A percentile compares a stretch with the other conserved stretches of the same genome.
These are phyloP conservation scores for Selene dorsalis DNA, from an alignment of 2,797 vertebrate species.

Conservation along the genomic window DNA sequence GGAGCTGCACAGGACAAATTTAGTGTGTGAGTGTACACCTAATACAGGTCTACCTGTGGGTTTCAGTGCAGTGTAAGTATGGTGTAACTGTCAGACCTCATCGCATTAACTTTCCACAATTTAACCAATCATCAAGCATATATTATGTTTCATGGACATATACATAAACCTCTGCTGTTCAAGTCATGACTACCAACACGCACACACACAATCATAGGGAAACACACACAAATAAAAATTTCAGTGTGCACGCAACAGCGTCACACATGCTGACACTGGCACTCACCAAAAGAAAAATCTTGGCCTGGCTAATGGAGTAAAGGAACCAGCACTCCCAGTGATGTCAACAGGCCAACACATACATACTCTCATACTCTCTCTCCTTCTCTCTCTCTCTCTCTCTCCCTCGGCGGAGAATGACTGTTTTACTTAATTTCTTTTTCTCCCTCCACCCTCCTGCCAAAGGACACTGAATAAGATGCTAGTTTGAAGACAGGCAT, in stretches of 20 bases:
- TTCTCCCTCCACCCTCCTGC: slow-evolving; percentile 29
- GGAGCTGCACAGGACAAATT: neutral
- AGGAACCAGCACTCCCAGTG: slow-evolving; percentile 49
- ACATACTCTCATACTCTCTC: neutral
- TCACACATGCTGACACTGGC: slow-evolving; percentile 56
- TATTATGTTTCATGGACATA: slow-evolving; percentile 28
- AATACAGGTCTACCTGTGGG: slow-evolving; percentile 7
- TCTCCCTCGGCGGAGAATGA: slow-evolving; percentile 17
- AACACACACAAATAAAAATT: slow-evolving; percentile 43
- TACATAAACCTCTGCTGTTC: neutral
- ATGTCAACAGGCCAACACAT: slow-evolving; percentile 60
- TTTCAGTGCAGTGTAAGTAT: slow-evolving; percentile 14
- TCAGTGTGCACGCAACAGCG: slow-evolving; percentile 41
- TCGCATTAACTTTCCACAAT: slow-evolving; percentile 38
- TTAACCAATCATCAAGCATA: slow-evolving; percentile 42
- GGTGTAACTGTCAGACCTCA: slow-evolving; percentile 30
- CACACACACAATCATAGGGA: neutral
- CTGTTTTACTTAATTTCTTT: slow-evolving; percentile 41
- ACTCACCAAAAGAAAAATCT: slow-evolving; percentile 55
- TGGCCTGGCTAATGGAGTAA: slow-evolving; percentile 50
- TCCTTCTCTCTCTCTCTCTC: slow-evolving; percentile 8
- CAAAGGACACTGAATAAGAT: slow-evolving; percentile 39
- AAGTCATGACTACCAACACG: slow-evolving; percentile 2
- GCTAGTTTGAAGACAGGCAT: slow-evolving; percentile 25
- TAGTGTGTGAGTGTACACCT: neutral